A percentile compares a stretch with the other conserved stretches of the same genome.
Conservation (phyloP, 2,888 invertebrate genomes). For the Trichogramma evanescens region DNA sequence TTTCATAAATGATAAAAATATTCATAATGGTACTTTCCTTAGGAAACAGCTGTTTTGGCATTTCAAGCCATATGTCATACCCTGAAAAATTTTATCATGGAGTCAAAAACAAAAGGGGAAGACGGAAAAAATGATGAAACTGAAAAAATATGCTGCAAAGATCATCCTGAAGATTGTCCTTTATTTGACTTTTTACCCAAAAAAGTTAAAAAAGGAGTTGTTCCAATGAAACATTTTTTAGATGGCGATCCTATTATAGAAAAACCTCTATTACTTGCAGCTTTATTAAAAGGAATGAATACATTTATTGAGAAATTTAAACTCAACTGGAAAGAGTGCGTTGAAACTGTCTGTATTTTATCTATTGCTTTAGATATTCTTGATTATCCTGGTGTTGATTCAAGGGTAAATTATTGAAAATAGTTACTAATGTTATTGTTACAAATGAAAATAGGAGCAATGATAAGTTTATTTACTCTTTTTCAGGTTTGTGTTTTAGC, state of each 20-base stretch:
- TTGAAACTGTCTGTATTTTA: slow-evolving; percentile 65
- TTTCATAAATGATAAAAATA: not conserved
- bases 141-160: no score
- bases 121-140: not conserved
- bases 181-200: no score
- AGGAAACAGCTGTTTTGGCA: slow-evolving; percentile 43
- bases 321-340: slow-evolving; percentile 71
- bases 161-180: no score
- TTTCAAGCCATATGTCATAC: slow-evolving; percentile 43
- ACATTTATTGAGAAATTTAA: slow-evolving; percentile 62
- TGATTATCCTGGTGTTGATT: slow-evolving; percentile 50
- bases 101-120: slow-evolving; percentile 2
- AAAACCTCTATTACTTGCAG: slow-evolving; percentile 54
- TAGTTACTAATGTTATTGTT: slow-evolving; percentile 22
- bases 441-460: not conserved
- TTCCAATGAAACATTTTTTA: slow-evolving; percentile 16
- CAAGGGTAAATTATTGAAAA: slow-evolving; percentile 44
- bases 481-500: slow-evolving; percentile 63
- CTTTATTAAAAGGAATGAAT: slow-evolving; percentile 61
- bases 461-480: no score
- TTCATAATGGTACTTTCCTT: not conserved
- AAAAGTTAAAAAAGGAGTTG: not conserved
- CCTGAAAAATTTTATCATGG: slow-evolving; percentile 36
- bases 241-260: slow-evolving; percentile 46
- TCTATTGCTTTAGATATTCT: slow-evolving; percentile 52